phyloP scores from a whole-genome alignment of 2,888 invertebrate species.

The Lochmaea capreae region DNA sequence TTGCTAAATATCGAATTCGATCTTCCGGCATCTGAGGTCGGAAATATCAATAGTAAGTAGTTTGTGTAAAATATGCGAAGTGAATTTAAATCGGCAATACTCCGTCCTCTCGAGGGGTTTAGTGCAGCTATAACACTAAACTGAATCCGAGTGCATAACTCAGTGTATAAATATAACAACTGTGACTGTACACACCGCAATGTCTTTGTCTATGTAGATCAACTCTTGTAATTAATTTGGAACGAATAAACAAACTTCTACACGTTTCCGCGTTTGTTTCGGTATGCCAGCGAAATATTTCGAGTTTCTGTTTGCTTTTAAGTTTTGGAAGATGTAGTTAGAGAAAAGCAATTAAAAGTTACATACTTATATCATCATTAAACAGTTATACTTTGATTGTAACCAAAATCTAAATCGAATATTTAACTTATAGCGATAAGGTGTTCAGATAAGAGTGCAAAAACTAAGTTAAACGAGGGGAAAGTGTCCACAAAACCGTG shows the following conservation, averaged over 20 bases:
- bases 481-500: no score
- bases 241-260: constrained; percentile 1
- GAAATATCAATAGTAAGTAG: constrained; percentile 11
- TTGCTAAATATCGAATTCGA: not conserved
- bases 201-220: constrained; percentile 14
- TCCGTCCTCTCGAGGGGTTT: not conserved
- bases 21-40: not conserved
- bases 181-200: not conserved
- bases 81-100: constrained; percentile 3
- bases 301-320: not conserved
- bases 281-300: not conserved
- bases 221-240: constrained; percentile 9
- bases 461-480: no score
- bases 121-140: not conserved
- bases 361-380: no score
- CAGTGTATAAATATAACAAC: not conserved
- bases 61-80: constrained; percentile 4
- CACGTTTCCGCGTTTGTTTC: not conserved
- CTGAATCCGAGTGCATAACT: not conserved
- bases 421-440: no score
- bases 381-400: no score
- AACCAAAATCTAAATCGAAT: no score
- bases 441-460: no score
- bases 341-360: not conserved
- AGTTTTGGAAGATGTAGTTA: not conserved